Evolutionary conservation across 2,888 invertebrate species (phyloP), one percentile per base, ranked within the genome.

Genomic region (Eupithecia abbreviata): DNA sequence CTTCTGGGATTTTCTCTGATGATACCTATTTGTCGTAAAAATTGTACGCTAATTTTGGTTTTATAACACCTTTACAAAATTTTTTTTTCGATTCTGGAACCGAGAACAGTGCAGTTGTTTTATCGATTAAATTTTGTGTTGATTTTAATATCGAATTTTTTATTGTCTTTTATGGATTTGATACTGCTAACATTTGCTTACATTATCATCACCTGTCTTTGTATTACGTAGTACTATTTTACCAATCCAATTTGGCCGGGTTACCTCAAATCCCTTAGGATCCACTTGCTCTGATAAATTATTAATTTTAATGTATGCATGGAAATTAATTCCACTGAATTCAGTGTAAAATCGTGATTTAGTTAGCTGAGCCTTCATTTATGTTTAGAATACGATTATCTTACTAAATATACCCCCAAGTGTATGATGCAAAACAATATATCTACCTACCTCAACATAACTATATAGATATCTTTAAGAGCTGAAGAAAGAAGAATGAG

Each of bases 241-340:
- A 49, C 69, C 78, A 69, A 71, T 76, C 12, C 68, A 78, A 76
- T 71, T 74, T 30, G 15, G 62, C 12, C 65, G 78, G 42, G 45
- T 75, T 67, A 71, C 45, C 49, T 18, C 55, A 73, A 78, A 74
- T 76, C 75, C 75, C 73, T 30, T 47, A 45, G 73, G 73, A 66
- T 69, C 55, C 70, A 75, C 77, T 73, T 71, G 73, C n/a, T 47
- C 71, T 74, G 68, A 55, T 78, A 73, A 75, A 78, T 78, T 74
- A 76, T 72, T 76, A 78, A 78, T 74, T 78, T 73, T 78, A 78
- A 78, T 78, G 75, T 78, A 78, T 78, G 75, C 78, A 78, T 69
- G 76, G 45, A 76, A 78, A 78, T 78, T 78, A 78, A 78, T 74
- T 73, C 71, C 51, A 47, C 51, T 69, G 55, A 49, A 42, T 41